phyloP scores from a whole-genome alignment of 2,113 vertebrate species.

The Sterna hirundo region DNA sequence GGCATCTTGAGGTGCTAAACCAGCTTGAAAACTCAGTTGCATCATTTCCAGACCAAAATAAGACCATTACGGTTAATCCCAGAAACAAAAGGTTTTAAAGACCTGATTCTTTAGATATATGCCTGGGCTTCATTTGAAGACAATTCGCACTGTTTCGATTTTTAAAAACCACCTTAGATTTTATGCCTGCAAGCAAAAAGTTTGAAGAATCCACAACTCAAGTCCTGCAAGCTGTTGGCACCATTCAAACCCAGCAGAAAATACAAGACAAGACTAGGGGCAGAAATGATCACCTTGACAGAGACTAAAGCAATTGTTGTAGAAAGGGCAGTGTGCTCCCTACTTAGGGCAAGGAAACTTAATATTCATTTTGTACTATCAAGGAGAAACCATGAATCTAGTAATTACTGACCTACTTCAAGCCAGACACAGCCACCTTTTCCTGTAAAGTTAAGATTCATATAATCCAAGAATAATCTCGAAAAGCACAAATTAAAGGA shows the following conservation, averaged over 20 bases:
- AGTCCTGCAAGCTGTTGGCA: not conserved
- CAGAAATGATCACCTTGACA: not conserved
- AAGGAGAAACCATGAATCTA: not conserved
- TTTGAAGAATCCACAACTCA: not conserved
- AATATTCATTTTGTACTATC: not conserved
- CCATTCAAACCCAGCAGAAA: not conserved
- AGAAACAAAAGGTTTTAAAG: not conserved
- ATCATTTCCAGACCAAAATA: not conserved
- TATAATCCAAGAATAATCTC: not conserved
- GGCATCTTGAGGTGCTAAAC: not conserved
- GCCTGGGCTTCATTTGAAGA: not conserved
- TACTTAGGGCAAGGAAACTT: not conserved
- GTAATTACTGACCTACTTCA: conserved; percentile 37
- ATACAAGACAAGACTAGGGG: not conserved
- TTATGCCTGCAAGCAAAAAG: not conserved
- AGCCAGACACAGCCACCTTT: not conserved
- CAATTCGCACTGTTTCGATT: not conserved
- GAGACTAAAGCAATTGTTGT: not conserved
- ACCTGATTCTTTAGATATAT: not conserved
- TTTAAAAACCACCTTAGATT: not conserved
- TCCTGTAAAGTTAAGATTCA: not conserved
- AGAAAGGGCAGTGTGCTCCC: not conserved
- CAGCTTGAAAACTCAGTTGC: not conserved
- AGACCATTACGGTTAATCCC: not conserved
- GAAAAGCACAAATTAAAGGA: not conserved